Base-by-base conservation (phyloP, 1,140 invertebrate genomes). In the Rhyzopertha dominica region DNA sequence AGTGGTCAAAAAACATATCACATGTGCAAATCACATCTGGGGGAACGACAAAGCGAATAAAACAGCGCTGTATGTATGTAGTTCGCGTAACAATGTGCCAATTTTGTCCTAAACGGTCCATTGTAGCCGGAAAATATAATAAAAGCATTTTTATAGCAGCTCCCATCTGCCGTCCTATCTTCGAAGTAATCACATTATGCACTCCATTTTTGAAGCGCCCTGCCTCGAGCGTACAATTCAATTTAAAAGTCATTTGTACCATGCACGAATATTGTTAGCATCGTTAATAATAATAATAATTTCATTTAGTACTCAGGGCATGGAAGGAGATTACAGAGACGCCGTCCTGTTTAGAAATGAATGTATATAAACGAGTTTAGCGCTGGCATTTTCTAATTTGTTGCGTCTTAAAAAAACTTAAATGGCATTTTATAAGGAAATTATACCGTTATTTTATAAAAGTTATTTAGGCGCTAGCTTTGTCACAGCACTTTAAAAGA, bases 231-330 rank as follows among this genome's bases (percentile, higher is more conserved):
- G 42, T 43, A 43, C 52, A 59, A 63, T 63, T 58, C 56, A 62
- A 63, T 63, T 63, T 63, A 63, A 63, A 63, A 63, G 61, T 63
- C 61, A 63, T 63, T 63, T 63, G 61, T 58, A 62, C 58, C 48
- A 56, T 59, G 56, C 59, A 58, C 50, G 58, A 62, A 62, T 61
- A 63, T 56, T 57, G 61, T 62, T 60, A 62, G 58, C 53, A 54
- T 62, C 56, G 54, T 58, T 63, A 63, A 61, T 63, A 62, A 63
- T 63, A 57, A 59, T 58, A 59, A 61, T 63, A 63, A 63, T 63
- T 63, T 62, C 52, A 63, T 63, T 59, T 54, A 32, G 44, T 54
- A 54, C 46, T 51, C 45, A 48, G 52, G 43, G 43, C 50, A 49
- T 54, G 36, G 52, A 54, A 51, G 43, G 42, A 53, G 43, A 51